Conservation (phyloP, 2,888 invertebrate genomes). For the Phaonia tiefii region DNA sequence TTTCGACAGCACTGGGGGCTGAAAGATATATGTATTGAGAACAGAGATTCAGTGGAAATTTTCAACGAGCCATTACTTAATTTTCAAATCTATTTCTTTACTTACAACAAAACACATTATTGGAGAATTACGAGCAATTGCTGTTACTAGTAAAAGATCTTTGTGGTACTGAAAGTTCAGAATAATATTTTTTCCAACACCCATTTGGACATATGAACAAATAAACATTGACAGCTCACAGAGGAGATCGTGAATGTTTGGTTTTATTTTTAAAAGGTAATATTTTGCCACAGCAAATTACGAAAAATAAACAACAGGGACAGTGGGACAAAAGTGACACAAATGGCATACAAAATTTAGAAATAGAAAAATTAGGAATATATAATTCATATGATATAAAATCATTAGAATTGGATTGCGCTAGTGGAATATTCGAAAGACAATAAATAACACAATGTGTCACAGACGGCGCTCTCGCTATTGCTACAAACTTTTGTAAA, state of each 20-base stretch:
- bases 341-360: not conserved
- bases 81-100: not conserved
- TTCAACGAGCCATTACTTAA: constrained; percentile 46
- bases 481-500: too few species aligned
- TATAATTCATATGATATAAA: too few species aligned
- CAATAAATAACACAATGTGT: too few species aligned
- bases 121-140: constrained; percentile 49
- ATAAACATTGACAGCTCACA: constrained; percentile 62
- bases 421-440: too few species aligned
- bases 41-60: constrained; percentile 45
- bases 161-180: too few species aligned
- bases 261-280: constrained; percentile 56
- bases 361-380: too few species aligned
- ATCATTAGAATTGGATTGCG: too few species aligned
- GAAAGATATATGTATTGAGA: constrained; percentile 36
- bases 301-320: constrained; percentile 13
- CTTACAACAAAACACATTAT: constrained; percentile 43
- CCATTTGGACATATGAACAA: constrained; percentile 44
- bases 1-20: not conserved
- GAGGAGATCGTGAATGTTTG: constrained; percentile 46
- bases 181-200: too few species aligned
- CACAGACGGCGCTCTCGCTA: too few species aligned
- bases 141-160: not conserved
- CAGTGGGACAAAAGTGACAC: constrained; percentile 11
- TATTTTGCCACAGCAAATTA: constrained; percentile 15